A percentile compares a stretch with the other conserved stretches of the same genome.
phyloP scores from a whole-genome alignment of 2,888 invertebrate genomes.

The Cybosia mesomella region DNA sequence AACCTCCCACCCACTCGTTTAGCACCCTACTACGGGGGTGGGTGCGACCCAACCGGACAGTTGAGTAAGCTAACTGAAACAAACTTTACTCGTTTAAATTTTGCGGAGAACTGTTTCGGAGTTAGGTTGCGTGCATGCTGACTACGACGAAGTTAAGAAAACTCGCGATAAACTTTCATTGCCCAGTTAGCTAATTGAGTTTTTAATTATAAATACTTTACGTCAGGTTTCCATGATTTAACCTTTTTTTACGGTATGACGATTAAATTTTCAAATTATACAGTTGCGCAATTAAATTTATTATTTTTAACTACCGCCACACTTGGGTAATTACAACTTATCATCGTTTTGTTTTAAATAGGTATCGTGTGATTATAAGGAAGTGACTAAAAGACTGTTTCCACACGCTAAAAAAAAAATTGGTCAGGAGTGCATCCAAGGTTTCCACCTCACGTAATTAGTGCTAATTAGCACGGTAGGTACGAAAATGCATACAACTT shows the following conservation, averaged over 20 bases:
- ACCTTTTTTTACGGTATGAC: slow-evolving; percentile 32
- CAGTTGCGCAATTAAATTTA: slow-evolving; percentile 28
- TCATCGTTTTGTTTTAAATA: slow-evolving; percentile 13
- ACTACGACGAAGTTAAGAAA: slow-evolving; percentile 72
- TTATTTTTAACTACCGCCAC: slow-evolving; percentile 11
- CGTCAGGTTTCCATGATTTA: slow-evolving; percentile 30
- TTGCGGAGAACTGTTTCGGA: slow-evolving; percentile 75
- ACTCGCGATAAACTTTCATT: slow-evolving; percentile 69
- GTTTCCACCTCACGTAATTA: too few relatives aligned
- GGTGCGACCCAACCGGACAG: slow-evolving; percentile 70
- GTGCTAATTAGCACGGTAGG: too few relatives aligned
- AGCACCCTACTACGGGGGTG: slow-evolving; percentile 30
- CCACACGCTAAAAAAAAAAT: too few relatives aligned
- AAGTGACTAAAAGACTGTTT: slow-evolving; percentile 11
- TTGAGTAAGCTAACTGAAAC: slow-evolving; percentile 79
- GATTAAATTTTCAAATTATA: slow-evolving; percentile 25
- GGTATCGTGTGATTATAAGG: slow-evolving; percentile 10
- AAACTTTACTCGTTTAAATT: slow-evolving; percentile 87
- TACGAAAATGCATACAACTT: too few relatives aligned
- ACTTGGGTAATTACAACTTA: slow-evolving; percentile 18
- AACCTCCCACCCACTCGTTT: slow-evolving; percentile 40
- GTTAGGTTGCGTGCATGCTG: slow-evolving; percentile 75
- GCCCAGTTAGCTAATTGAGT: slow-evolving; percentile 69
- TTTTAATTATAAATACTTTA: slow-evolving; percentile 62
- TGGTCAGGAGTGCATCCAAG: too few relatives aligned